phyloP scores from a whole-genome alignment of 2,797 vertebrate genomes.

The Brachymystax lenok region DNA sequence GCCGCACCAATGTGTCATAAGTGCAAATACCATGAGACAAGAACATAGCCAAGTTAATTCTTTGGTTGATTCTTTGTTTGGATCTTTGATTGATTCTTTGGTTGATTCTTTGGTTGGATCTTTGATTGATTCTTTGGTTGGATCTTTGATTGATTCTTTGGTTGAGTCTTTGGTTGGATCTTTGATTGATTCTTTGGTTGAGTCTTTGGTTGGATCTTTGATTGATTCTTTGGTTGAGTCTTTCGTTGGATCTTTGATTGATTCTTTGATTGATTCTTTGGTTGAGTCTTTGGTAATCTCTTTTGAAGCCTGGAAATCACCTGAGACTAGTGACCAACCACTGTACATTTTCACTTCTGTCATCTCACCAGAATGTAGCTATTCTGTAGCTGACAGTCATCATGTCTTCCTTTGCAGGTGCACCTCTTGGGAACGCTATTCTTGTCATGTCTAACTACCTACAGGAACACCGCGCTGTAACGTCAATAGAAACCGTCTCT shows the following conservation, averaged over 20 bases:
- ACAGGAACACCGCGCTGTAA: neutral
- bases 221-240: too few species aligned
- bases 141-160: too few species aligned
- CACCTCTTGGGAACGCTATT: neutral
- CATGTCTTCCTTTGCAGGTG: slow-evolving; percentile 41
- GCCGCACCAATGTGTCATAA: too few species aligned
- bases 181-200: too few species aligned
- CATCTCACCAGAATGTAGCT: slow-evolving; percentile 27
- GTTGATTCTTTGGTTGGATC: too few species aligned
- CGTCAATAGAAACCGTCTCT: neutral
- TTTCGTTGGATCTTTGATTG: too few species aligned
- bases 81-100: too few species aligned
- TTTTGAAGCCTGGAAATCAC: slow-evolving; percentile 10
- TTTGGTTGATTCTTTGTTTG: too few species aligned
- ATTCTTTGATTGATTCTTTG: neutral
- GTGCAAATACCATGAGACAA: neutral
- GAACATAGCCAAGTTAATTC: neutral
- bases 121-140: too few species aligned
- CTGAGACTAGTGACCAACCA: neutral
- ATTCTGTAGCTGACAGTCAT: slow-evolving; percentile 12
- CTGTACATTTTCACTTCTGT: slow-evolving; percentile 41
- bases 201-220: too few species aligned
- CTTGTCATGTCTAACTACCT: too few species aligned
- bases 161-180: too few species aligned
- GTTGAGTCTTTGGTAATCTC: neutral